phyloP scores from a whole-genome alignment of 1,140 invertebrate genomes.

The Muscidifurax raptorellus region DNA sequence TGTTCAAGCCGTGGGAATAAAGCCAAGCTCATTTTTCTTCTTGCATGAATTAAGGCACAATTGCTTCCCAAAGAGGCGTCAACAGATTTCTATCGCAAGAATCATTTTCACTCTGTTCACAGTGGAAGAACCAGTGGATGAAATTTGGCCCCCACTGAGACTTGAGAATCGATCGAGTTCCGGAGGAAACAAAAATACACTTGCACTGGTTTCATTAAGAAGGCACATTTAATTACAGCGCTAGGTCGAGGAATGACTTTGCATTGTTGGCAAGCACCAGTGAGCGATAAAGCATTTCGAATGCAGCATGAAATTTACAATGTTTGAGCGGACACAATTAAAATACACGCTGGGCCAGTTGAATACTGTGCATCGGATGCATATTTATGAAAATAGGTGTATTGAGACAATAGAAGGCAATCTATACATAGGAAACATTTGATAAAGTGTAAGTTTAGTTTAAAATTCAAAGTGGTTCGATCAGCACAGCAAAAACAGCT shows the following conservation, averaged over 20 bases:
- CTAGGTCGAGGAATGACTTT: conserved; percentile 37
- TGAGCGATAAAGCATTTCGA: conserved; percentile 9
- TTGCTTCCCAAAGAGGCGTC: conserved; percentile 41
- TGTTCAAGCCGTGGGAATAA: conserved; percentile 58
- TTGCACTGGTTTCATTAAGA: conserved; percentile 20
- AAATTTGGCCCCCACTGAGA: not conserved
- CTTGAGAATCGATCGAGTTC: not conserved
- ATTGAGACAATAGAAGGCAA: conserved; percentile 48
- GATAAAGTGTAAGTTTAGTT: not conserved
- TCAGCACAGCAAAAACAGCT: not conserved
- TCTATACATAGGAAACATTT: conserved; percentile 32
- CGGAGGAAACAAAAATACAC: conserved; percentile 6
- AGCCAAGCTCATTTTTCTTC: conserved; percentile 58
- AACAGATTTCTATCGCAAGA: conserved; percentile 14
- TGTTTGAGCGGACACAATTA: conserved; percentile 6
- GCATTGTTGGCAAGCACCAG: conserved; percentile 13
- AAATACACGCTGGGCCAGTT: conserved; percentile 16
- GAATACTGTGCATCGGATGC: conserved; percentile 23
- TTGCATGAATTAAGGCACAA: conserved; percentile 52
- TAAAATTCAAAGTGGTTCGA: not conserved
- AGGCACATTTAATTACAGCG: not conserved
- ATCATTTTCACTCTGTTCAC: not conserved
- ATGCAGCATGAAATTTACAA: conserved; percentile 21
- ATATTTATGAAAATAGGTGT: conserved; percentile 59
- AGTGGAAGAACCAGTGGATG: not conserved